Conservation (phyloP, 2,888 invertebrate genomes). For the Lacanobia wlatinum region DNA sequence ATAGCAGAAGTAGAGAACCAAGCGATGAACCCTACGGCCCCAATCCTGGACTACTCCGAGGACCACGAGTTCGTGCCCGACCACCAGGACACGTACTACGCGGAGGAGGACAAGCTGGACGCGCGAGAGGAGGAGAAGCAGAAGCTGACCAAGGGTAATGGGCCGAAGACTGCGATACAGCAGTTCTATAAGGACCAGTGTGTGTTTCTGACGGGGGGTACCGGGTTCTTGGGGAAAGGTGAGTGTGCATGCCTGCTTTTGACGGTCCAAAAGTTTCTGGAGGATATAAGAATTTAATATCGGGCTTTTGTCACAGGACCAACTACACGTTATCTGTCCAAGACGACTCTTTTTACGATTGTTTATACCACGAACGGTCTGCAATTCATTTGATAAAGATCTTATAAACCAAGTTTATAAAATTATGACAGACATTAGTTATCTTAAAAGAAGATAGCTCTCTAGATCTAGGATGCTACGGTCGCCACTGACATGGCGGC, state of each 20-base stretch:
- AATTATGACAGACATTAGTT: no score
- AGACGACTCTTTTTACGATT: not conserved
- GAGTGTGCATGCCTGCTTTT: conserved; percentile 73
- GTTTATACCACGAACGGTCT: no score
- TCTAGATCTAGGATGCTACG: no score
- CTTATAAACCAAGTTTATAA: no score
- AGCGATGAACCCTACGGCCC: conserved; percentile 85
- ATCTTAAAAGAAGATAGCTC: no score
- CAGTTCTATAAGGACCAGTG: conserved; percentile 85
- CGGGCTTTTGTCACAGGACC: not conserved
- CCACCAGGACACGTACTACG: conserved; percentile 86
- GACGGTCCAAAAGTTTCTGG: conserved; percentile 37
- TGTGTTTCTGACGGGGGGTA: conserved; percentile 88
- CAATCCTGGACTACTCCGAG: conserved; percentile 87
- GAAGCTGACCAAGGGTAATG: conserved; percentile 86
- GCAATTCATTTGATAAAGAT: no score
- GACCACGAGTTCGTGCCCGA: conserved; percentile 90
- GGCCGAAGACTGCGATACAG: conserved; percentile 81
- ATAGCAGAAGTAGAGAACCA: conserved; percentile 82
- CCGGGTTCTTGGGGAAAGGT: conserved; percentile 89
- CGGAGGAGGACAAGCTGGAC: conserved; percentile 84
- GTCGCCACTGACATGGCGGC: no score
- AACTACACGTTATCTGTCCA: not conserved
- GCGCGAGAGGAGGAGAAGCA: conserved; percentile 87
- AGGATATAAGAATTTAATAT: not conserved